These are phyloP conservation scores for Tachina fera DNA, from an alignment of 2,888 invertebrate genomes.

Conservation along the genomic window DNA sequence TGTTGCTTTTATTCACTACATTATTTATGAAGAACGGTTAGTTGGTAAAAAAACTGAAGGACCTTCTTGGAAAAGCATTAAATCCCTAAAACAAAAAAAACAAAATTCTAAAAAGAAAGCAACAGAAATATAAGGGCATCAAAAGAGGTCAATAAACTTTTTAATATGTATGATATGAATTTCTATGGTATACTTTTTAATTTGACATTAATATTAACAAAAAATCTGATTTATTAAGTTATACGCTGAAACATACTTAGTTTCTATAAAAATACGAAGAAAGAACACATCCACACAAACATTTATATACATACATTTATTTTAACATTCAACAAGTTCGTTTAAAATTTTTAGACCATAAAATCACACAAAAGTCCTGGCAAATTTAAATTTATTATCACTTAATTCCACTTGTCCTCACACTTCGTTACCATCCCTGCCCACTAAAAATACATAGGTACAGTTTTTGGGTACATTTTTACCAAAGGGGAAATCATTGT, in stretches of 20 bases:
- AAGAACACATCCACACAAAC: neutral
- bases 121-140: neutral
- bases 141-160: conserved; percentile 32
- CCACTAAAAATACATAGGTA: neutral
- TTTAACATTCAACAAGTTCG: conserved; percentile 30
- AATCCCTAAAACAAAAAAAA: neutral
- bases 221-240: no score
- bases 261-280: no score
- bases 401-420: neutral
- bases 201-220: no score
- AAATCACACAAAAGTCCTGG: neutral
- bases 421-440: neutral
- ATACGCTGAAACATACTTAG: no score
- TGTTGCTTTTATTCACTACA: neutral
- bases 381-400: neutral
- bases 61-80: neutral
- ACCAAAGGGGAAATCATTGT: conserved; percentile 44
- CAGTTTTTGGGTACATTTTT: neutral
- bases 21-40: conserved; percentile 18
- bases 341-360: neutral
- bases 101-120: neutral
- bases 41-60: neutral
- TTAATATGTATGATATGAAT: no score
- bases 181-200: no score
- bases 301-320: neutral